Evolutionary conservation across 2,797 vertebrate genomes (phyloP).

Genomic region (Ciconia nigra): DNA sequence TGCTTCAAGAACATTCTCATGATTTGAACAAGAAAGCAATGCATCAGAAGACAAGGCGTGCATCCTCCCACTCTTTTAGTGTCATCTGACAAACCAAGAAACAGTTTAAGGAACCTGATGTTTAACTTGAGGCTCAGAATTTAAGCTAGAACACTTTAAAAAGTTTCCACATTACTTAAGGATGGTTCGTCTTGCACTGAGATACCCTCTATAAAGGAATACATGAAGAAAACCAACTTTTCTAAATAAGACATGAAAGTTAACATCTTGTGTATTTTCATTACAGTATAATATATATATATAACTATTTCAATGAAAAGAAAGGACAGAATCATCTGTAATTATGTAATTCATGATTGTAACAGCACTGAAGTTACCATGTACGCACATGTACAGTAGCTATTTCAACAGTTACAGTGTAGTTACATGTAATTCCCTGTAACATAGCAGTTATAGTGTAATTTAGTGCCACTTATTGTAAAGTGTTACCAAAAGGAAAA

Average conservation of each 20-base stretch:
- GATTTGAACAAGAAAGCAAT: slow-evolving; percentile 27
- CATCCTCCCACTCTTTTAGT: slow-evolving; percentile 70
- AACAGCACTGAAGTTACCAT: slow-evolving; percentile 75
- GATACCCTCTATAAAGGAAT: slow-evolving; percentile 60
- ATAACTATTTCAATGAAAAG: slow-evolving; percentile 70
- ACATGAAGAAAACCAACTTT: slow-evolving; percentile 65
- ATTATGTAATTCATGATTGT: slow-evolving; percentile 80
- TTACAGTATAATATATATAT: slow-evolving; percentile 64
- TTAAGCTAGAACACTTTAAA: slow-evolving; percentile 63
- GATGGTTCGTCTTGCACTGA: slow-evolving; percentile 70
- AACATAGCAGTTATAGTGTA: slow-evolving; percentile 82
- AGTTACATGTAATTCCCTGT: slow-evolving; percentile 83
- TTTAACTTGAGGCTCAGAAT: slow-evolving; percentile 60
- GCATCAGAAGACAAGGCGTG: slow-evolving; percentile 48
- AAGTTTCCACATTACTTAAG: slow-evolving; percentile 59
- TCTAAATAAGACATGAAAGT: slow-evolving; percentile 70
- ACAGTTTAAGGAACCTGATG: slow-evolving; percentile 66
- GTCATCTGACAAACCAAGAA: slow-evolving; percentile 72
- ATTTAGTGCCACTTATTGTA: slow-evolving; percentile 85
- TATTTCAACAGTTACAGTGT: slow-evolving; percentile 72
- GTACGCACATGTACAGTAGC: slow-evolving; percentile 78
- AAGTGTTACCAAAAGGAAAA: slow-evolving; percentile 80
- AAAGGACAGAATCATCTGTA: slow-evolving; percentile 77
- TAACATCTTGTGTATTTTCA: slow-evolving; percentile 77
- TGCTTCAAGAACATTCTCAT: slow-evolving; percentile 31